Base-by-base conservation (phyloP, 2,113 vertebrate genomes). In the Neoarius graeffei region DNA sequence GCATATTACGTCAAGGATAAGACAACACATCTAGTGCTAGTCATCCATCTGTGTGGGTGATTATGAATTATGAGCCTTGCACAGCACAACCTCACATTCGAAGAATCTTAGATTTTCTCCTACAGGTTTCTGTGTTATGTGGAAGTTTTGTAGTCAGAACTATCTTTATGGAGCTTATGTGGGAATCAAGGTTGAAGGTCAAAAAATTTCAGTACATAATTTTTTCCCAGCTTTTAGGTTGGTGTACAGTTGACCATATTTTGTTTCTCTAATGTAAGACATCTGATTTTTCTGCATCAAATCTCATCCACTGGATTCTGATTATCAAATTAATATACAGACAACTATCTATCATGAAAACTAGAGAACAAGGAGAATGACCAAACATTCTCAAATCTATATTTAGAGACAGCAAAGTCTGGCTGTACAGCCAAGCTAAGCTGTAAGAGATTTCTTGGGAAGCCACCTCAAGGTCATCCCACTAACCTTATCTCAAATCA, bases 391-490 rank as follows among this genome's bases (percentile, higher is more conserved):
- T 86, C 62, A 85, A 57, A 64, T 27, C 48, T 52, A 35, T 84
- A 84, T 57, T 57, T 13, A 89, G 7, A 20, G 54, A 50, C 27
- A 17, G 77, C 57, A 88, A 67, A 59, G 7, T 14, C 67, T 77
- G 59, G 48, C 27, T 59, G 73, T 82, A 59, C 86, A 86, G 60
- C 73, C 83, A 77, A 30, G 7, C 84, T 88, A 86, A 79, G 73
- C 86, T 76, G 74, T 59, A 88, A 86, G 52, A 54, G 42, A 81
- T 73, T 85, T 86, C 50, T 84, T 20, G n/a, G 81, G 85, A 91
- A 83, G 69, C 88, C 88, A 87, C 52, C 59, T 56, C 57, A 77
- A 84, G 90, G 86, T 87, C 73, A 89, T 89, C 88, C 76, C 82
- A 82, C 81, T 86, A 86, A 86, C 82, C 85, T 85, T 86, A 89